Conservation (phyloP, 2,113 vertebrate species). For the Centrocercus urophasianus region DNA sequence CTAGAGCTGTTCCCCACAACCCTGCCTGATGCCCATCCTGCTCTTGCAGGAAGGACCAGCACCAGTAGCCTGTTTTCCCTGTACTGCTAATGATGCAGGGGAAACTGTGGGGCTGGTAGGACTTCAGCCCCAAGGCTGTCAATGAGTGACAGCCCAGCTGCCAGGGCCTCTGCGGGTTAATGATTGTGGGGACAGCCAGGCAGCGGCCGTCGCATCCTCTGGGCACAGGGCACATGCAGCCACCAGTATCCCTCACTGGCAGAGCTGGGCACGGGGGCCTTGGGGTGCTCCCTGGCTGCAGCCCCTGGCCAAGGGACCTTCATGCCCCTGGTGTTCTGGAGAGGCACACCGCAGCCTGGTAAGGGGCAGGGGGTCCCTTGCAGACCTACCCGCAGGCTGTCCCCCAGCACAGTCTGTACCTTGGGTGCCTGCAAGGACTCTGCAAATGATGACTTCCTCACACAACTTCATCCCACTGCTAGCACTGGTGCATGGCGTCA, state of each 20-base stretch:
- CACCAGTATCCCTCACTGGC: not conserved
- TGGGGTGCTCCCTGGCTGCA: not conserved
- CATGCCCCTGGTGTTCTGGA: not conserved
- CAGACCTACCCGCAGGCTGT: not conserved
- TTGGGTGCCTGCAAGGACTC: not conserved
- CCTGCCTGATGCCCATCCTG: not conserved
- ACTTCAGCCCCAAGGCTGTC: slow-evolving; percentile 63
- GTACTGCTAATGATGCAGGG: not conserved
- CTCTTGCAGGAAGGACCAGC: not conserved
- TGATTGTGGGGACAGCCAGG: slow-evolving; percentile 55
- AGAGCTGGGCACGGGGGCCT: not conserved
- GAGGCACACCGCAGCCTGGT: accelerated
- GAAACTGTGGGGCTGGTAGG: not conserved
- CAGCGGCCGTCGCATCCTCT: not conserved
- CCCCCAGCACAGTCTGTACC: not conserved
- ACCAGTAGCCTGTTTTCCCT: not conserved
- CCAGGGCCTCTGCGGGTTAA: slow-evolving; percentile 58
- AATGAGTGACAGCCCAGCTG: slow-evolving; percentile 65
- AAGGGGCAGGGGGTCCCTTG: not conserved
- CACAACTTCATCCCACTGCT: not conserved
- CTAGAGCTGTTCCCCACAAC: not conserved
- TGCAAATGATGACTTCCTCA: no score
- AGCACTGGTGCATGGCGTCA: no score
- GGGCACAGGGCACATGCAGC: not conserved
- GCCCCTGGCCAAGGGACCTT: not conserved